A percentile compares a stretch with the other conserved stretches of the same genome.
Conservation (phyloP, 2,113 vertebrate genomes). For the Clinocottus analis region DNA sequence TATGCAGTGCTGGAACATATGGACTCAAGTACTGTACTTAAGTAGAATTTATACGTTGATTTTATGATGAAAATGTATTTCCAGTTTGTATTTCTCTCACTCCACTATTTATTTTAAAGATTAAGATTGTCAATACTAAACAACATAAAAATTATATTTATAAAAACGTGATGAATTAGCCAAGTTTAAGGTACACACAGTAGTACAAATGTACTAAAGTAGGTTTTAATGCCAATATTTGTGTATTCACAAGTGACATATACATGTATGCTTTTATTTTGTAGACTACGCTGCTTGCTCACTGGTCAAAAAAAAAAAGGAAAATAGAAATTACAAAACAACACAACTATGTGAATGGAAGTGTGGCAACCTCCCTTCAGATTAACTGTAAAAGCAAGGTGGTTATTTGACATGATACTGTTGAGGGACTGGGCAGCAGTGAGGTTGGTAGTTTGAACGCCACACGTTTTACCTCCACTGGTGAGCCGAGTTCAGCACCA, state of each 20-base stretch:
- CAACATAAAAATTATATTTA: background rate
- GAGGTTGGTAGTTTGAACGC: background rate
- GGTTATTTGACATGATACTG: background rate
- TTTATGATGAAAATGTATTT: no score
- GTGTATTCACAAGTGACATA: background rate
- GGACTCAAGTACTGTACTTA: no score
- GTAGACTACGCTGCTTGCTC: no score
- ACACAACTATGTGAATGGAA: background rate
- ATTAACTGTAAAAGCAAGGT: background rate
- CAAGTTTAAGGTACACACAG: no score
- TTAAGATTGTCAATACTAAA: background rate
- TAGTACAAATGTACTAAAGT: no score
- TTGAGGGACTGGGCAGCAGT: background rate
- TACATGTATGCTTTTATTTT: background rate
- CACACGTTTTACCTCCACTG: background rate
- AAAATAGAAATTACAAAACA: background rate
- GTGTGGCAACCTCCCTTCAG: background rate
- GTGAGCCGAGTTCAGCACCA: slow-evolving; percentile 74
- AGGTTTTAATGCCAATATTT: no score
- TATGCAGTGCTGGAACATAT: background rate
- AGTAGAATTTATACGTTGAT: no score
- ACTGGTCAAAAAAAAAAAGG: background rate
- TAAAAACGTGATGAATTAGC: no score
- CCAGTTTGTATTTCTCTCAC: no score
- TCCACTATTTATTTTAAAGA: background rate